These are phyloP conservation scores for Ceratoteleas bidentatus DNA, from an alignment of 1,140 invertebrate species.

Conservation along the genomic window DNA sequence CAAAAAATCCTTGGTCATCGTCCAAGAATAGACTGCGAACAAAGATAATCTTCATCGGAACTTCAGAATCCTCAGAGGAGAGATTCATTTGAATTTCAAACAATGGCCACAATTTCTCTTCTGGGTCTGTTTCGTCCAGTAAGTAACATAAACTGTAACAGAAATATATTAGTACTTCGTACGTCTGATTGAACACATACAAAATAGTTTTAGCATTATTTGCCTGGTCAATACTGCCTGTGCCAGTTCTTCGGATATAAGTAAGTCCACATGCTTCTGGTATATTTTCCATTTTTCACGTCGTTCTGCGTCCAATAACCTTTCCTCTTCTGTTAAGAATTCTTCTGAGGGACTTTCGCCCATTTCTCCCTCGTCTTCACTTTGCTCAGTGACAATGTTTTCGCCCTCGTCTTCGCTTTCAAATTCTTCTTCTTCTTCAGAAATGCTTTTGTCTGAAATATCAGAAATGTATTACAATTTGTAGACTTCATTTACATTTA, in stretches of 20 bases:
- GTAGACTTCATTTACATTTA: not conserved
- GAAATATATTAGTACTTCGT: not conserved
- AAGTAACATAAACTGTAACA: conserved; percentile 78
- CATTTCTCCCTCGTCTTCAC: not conserved
- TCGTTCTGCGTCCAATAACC: conserved; percentile 59
- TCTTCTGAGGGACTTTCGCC: not conserved
- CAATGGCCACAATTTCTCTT: conserved; percentile 76
- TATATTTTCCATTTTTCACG: conserved; percentile 84
- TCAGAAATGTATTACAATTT: not conserved
- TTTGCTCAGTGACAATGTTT: conserved; percentile 12
- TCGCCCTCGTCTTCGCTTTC: conserved; percentile 23
- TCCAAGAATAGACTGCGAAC: conserved; percentile 84
- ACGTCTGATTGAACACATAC: not conserved
- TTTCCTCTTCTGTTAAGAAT: conserved; percentile 60
- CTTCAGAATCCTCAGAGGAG: conserved; percentile 77
- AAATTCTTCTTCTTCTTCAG: conserved; percentile 36
- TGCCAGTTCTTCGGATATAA: conserved; percentile 84
- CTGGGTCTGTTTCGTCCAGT: conserved; percentile 79
- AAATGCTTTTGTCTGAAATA: not conserved
- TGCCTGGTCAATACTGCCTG: conserved; percentile 80
- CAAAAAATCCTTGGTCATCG: conserved; percentile 83
- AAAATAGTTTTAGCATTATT: conserved; percentile 3
- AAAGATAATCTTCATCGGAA: conserved; percentile 72
- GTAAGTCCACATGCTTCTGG: conserved; percentile 84
- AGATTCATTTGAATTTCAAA: conserved; percentile 86